Percentiles rank a stretch among this genome's conserved stretches.
These are phyloP conservation scores for Cephus runcator DNA, from an alignment of 2,888 invertebrate species.

Conservation along the genomic window DNA sequence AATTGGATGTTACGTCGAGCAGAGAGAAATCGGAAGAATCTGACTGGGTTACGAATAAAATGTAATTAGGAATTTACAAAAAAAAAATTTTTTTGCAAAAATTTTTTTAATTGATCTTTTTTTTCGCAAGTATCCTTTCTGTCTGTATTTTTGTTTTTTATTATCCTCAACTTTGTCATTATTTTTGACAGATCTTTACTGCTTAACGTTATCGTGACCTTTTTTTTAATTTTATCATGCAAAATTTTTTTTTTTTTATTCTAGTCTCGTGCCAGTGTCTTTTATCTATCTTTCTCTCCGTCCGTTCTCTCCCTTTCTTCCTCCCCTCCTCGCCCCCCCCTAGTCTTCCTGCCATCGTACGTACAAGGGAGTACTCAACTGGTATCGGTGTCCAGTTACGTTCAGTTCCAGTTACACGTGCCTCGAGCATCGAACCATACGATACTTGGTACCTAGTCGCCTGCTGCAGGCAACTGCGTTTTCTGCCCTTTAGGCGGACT, in stretches of 20 bases:
- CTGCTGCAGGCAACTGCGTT: not conserved
- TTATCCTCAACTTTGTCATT: not conserved
- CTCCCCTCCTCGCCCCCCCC: slow-evolving; percentile 19
- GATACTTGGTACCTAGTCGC: slow-evolving; percentile 18
- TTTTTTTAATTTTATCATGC: not conserved
- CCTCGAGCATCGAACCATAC: slow-evolving; percentile 39
- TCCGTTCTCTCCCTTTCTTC: slow-evolving; percentile 16
- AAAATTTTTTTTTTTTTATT: not conserved
- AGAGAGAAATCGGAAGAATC: not conserved
- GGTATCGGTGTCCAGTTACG: slow-evolving; percentile 47
- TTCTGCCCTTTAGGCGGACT: not conserved
- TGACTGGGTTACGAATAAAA: not conserved
- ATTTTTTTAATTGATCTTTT: too few species aligned
- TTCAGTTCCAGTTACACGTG: slow-evolving; percentile 50
- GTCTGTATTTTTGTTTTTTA: not conserved
- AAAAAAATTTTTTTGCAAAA: not conserved
- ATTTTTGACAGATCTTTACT: not conserved
- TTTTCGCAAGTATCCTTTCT: not conserved
- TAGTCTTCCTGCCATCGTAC: not conserved
- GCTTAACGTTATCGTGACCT: not conserved
- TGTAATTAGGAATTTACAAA: not conserved
- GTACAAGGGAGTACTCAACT: slow-evolving; percentile 24
- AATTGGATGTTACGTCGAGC: not conserved
- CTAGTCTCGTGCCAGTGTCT: not conserved
- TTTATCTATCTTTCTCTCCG: slow-evolving; percentile 12